phyloP scores from a whole-genome alignment of 2,113 vertebrate genomes.

The Percopsis transmontana region DNA sequence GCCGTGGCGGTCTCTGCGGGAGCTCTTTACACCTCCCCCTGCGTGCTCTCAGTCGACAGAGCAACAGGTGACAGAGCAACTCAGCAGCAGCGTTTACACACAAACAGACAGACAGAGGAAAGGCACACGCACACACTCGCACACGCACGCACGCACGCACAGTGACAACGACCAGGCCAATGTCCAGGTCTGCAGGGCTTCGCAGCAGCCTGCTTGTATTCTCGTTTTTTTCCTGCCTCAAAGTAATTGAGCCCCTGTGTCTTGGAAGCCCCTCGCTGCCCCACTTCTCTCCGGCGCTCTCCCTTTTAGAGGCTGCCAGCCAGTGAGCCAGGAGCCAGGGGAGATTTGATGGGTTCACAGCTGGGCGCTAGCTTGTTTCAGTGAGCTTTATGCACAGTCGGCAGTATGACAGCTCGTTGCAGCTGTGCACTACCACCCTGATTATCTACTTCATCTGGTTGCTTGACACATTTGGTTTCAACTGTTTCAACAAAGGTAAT shows the following conservation, averaged over 20 bases:
- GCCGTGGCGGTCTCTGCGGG: not conserved
- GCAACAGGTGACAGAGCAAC: not conserved
- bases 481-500: too few relatives aligned
- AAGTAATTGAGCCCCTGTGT: constrained; percentile 1
- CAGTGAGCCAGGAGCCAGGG: constrained; percentile 19
- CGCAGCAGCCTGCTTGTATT: not conserved
- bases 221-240: not conserved
- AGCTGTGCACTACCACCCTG: not conserved
- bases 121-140: not conserved
- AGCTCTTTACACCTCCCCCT: too few relatives aligned
- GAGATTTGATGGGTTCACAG: constrained; percentile 56
- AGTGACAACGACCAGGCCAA: not conserved
- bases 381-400: not conserved
- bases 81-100: not conserved
- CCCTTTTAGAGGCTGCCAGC: constrained; percentile 2
- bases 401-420: constrained; percentile 11
- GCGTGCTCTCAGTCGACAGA: not conserved
- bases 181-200: not conserved
- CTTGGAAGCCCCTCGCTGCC: not conserved
- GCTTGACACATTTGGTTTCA: constrained; percentile 2
- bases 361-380: constrained; percentile 8
- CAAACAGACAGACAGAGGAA: not conserved
- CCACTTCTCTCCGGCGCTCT: not conserved
- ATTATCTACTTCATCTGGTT: not conserved
- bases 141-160: not conserved